Evolutionary conservation across 2,113 vertebrate genomes (phyloP).

Genomic region (Casuarius casuarius): DNA sequence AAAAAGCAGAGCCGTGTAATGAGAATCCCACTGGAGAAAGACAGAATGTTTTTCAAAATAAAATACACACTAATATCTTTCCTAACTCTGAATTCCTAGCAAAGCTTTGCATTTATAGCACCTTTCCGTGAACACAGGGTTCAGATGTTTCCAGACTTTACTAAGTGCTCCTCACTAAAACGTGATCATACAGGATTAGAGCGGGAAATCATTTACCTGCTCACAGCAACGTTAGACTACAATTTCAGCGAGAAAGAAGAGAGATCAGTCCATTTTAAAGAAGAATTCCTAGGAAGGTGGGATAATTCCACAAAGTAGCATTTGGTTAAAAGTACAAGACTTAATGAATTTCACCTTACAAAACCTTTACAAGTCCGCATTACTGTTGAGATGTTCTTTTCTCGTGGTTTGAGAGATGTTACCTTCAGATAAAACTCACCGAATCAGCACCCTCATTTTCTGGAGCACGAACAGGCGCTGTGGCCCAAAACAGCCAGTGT

Average conservation of each 20-base stretch:
- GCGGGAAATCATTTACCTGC: rapidly evolving
- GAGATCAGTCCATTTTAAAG: background rate
- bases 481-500: background rate
- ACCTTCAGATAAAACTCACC: background rate
- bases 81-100: background rate
- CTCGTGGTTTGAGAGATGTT: background rate
- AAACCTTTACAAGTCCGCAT: background rate
- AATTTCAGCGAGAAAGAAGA: background rate
- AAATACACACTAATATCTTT: background rate
- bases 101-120: background rate
- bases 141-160: background rate
- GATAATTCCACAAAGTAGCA: background rate
- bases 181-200: background rate
- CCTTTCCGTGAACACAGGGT: background rate
- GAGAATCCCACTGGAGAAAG: background rate
- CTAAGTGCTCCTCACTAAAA: background rate
- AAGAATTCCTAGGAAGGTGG: background rate
- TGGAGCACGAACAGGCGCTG: background rate
- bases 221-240: background rate
- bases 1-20: background rate
- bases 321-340: background rate
- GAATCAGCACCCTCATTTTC: background rate
- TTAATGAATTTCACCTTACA: background rate
- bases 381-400: background rate
- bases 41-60: background rate